Conservation (phyloP, 1,140 invertebrate genomes). For the Diprion similis region DNA sequence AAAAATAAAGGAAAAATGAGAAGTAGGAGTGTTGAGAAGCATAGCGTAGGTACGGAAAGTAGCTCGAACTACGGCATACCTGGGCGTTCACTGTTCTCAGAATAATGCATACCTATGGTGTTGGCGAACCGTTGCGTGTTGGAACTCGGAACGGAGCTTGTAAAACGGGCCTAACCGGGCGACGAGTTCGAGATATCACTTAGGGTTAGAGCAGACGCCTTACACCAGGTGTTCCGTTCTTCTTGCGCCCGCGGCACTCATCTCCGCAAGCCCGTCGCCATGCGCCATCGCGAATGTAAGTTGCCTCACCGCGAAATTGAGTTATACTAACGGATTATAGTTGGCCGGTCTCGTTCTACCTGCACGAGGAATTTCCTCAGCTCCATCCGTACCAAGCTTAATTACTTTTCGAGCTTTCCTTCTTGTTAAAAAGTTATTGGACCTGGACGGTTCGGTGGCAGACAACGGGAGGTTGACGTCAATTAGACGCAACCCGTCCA, state of each 20-base stretch:
- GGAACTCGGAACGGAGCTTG: neutral
- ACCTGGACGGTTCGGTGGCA: neutral
- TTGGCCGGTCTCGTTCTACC: neutral
- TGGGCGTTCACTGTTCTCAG: neutral
- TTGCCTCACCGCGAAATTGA: neutral
- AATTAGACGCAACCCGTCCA: constrained; percentile 8
- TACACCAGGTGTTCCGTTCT: too few species aligned
- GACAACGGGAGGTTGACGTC: neutral
- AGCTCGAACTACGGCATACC: neutral
- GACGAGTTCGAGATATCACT: neutral
- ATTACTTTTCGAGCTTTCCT: neutral
- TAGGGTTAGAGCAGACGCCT: neutral
- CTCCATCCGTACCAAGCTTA: neutral
- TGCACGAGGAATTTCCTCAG: neutral
- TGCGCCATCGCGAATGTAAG: too few species aligned
- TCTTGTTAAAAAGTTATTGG: neutral
- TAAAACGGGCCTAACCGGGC: neutral
- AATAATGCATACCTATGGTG: constrained; percentile 3
- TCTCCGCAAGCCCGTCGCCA: neutral
- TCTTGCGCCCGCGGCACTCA: neutral
- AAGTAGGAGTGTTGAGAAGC: neutral
- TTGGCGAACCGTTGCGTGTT: constrained; percentile 3
- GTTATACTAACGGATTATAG: neutral
- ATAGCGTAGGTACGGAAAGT: neutral
- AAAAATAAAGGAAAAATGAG: neutral